A percentile compares a stretch with the other conserved stretches of the same genome.
These are phyloP conservation scores for Dicaeum eximium DNA, from an alignment of 2,113 vertebrate species.

Conservation along the genomic window DNA sequence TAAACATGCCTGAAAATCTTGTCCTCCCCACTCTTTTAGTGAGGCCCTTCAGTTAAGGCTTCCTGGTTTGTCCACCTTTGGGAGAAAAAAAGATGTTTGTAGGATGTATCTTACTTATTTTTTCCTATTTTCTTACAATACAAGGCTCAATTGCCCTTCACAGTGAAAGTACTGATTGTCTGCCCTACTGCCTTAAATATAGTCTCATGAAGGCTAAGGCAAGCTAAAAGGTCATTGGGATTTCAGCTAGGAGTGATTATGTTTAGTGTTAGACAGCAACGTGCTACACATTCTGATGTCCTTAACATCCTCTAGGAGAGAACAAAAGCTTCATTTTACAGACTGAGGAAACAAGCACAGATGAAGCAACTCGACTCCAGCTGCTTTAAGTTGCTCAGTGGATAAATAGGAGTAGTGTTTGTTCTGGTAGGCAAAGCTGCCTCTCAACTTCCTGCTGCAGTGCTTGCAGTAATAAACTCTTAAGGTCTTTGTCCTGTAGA, in stretches of 20 bases:
- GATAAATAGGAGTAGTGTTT: slow-evolving; percentile 8
- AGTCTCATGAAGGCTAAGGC: background rate
- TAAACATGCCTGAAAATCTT: slow-evolving; percentile 53
- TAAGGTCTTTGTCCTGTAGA: background rate
- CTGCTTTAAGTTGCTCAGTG: background rate
- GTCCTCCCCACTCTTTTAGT: background rate
- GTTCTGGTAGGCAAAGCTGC: background rate
- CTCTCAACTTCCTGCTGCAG: background rate
- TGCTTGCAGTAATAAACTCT: background rate
- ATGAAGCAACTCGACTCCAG: slow-evolving; percentile 9
- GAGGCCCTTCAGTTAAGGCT: background rate
- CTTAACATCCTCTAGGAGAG: background rate
- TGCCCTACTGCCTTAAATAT: background rate
- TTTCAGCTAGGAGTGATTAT: background rate
- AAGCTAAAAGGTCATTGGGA: background rate
- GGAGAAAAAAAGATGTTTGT: background rate
- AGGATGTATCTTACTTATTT: background rate
- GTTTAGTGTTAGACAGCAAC: background rate
- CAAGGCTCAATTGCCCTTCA: background rate
- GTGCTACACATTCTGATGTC: background rate
- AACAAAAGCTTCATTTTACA: slow-evolving; percentile 17
- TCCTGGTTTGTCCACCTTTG: background rate
- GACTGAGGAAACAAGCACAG: background rate
- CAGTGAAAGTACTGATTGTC: background rate
- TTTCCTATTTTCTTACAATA: background rate